Conservation (phyloP, 2,888 invertebrate genomes). For the Cheilosia urbana region DNA sequence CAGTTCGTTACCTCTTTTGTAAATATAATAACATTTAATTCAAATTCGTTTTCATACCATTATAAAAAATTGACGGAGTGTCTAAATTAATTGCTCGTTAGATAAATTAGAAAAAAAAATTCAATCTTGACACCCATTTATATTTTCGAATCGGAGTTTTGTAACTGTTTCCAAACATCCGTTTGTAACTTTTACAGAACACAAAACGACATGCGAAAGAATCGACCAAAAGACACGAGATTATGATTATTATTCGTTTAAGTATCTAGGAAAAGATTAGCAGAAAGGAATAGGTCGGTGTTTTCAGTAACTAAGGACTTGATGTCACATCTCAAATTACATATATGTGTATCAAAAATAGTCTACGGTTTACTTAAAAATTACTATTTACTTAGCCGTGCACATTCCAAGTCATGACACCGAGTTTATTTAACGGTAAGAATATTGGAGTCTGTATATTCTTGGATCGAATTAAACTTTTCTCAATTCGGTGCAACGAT, state of each 20-base stretch:
- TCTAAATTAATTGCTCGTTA: slow-evolving; percentile 11
- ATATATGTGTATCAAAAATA: neutral
- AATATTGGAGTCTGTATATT: slow-evolving; percentile 1
- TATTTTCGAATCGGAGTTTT: neutral
- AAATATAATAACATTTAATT: slow-evolving; percentile 32
- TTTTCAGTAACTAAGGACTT: neutral
- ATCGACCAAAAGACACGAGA: no score
- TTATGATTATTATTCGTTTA: slow-evolving; percentile 3
- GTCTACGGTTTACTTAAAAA: neutral
- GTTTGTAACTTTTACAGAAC: no score
- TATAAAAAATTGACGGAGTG: slow-evolving; percentile 7
- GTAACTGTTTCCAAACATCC: neutral
- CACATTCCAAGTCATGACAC: slow-evolving; percentile 41
- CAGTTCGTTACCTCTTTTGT: slow-evolving; percentile 18
- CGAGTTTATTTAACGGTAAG: neutral
- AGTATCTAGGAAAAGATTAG: slow-evolving; percentile 11
- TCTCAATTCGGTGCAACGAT: neutral
- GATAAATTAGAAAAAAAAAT: neutral
- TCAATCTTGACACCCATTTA: neutral
- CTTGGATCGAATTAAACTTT: neutral
- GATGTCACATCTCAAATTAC: neutral
- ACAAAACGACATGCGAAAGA: no score
- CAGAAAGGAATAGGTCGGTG: slow-evolving; percentile 11
- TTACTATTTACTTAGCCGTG: neutral
- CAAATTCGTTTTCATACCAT: neutral